Base-by-base conservation (phyloP, 1,140 invertebrate species). In the Ericerus pela region DNA sequence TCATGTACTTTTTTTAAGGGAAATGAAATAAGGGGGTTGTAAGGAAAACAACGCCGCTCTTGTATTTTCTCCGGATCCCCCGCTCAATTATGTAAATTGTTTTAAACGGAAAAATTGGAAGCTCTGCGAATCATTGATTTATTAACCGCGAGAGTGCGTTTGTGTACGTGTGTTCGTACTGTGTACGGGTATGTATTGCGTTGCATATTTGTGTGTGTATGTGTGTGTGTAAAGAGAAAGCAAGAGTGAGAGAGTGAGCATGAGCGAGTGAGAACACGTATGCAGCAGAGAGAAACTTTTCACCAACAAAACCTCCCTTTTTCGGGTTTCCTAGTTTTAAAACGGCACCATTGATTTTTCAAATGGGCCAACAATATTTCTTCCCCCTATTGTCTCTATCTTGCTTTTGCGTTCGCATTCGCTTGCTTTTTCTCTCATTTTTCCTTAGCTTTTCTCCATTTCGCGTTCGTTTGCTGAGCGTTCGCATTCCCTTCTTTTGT, bases 311-410 rank as follows among this genome's bases (percentile, higher is more conserved):
- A n/a, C n/a, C n/a, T n/a, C n/a, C n/a, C n/a, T n/a, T n/a, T n/a
- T n/a, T n/a, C n/a, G n/a, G n/a, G n/a, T n/a, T n/a, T 24, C 41
- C 41, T 24, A 12, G 41, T 47, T 47, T 24, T 24, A 24, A 47
- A 47, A 47, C 41, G 41, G 41, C 41, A 47, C 41, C 41, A 47
- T 47, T 47, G 41, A 47, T 47, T 47, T 47, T 47, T 47, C 41
- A 47, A 47, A 47, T 47, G 41, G 41, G 22, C 41, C 41, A 47
- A 47, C 41, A 24, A 47, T 47, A 47, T 47, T 47, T 47, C 20
- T 47, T n/a, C 41, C 41, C 30, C 41, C 41, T 47, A 47, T 47
- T 47, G 41, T 47, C 26, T n/a, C n/a, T n/a, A n/a, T n/a, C n/a
- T n/a, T n/a, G n/a, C n/a, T n/a, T n/a, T n/a, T n/a, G n/a, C n/a